Evolutionary conservation across 2,113 vertebrate species (phyloP).

Genomic region (Ploceus nigricollis): DNA sequence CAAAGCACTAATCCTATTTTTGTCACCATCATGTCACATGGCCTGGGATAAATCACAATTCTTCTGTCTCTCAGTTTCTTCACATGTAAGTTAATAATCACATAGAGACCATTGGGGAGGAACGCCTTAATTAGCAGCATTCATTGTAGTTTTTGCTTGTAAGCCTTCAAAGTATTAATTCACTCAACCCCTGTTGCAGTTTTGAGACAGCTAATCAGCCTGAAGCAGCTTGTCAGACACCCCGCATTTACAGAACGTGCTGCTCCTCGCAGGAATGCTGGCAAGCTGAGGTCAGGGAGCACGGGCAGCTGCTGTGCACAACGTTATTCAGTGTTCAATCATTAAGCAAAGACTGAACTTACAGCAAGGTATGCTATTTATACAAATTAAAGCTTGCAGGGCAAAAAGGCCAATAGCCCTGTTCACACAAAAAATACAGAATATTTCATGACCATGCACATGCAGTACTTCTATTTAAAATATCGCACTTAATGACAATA

Average conservation of each 20-base stretch:
- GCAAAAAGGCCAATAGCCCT: background rate
- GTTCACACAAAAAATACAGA: background rate
- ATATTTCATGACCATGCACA: background rate
- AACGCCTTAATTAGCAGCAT: background rate
- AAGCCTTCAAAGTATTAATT: background rate
- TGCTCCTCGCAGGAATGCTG: background rate
- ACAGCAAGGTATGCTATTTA: background rate
- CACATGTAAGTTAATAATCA: background rate
- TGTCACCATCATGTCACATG: background rate
- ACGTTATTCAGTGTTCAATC: accelerated
- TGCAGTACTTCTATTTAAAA: background rate
- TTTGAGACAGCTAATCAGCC: background rate
- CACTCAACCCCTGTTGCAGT: background rate
- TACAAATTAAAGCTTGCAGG: background rate
- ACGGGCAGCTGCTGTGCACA: background rate
- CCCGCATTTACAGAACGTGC: accelerated
- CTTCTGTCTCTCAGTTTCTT: background rate
- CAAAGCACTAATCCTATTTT: background rate
- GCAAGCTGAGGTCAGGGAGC: background rate
- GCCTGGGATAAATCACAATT: background rate
- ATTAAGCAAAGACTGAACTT: background rate
- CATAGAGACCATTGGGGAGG: background rate
- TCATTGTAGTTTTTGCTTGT: background rate
- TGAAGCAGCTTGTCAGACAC: background rate
- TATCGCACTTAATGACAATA: background rate